A percentile compares a stretch with the other conserved stretches of the same genome.
Conservation (phyloP, 2,797 vertebrate genomes). For the Erethizon dorsatum region DNA sequence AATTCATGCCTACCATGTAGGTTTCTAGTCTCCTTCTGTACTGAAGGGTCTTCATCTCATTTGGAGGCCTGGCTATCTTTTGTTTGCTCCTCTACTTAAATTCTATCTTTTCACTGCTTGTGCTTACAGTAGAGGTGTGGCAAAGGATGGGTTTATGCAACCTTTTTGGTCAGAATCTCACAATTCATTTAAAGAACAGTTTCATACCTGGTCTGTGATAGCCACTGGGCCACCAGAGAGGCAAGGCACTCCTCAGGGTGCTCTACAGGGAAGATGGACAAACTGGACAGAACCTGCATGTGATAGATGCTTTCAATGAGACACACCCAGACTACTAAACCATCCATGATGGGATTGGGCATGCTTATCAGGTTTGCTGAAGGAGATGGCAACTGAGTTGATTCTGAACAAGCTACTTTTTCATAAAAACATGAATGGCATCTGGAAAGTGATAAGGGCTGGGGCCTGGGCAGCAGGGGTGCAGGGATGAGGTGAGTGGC, state of each 20-base stretch:
- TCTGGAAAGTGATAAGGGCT: not conserved
- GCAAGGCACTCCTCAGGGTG: not conserved
- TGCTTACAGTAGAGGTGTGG: not conserved
- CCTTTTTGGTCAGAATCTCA: not conserved
- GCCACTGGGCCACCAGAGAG: too few relatives aligned
- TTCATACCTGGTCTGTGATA: rapidly evolving
- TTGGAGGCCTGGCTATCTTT: not conserved
- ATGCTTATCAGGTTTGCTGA: not conserved
- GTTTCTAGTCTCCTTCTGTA: not conserved
- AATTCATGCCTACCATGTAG: rapidly evolving
- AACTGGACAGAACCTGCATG: rapidly evolving
- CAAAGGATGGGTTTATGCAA: not conserved
- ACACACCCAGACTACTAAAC: too few relatives aligned
- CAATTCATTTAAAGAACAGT: rapidly evolving
- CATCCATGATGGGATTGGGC: not conserved
- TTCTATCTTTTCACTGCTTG: not conserved
- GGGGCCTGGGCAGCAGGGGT: rapidly evolving
- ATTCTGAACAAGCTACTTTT: not conserved
- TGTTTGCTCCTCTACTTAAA: not conserved
- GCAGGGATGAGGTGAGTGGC: too few relatives aligned
- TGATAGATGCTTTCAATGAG: rapidly evolving
- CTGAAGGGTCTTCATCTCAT: not conserved
- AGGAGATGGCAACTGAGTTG: not conserved
- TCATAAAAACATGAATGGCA: not conserved
- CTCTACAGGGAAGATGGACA: not conserved